These are phyloP conservation scores for Leptogaster cylindrica DNA, from an alignment of 2,888 invertebrate species.

Conservation along the genomic window DNA sequence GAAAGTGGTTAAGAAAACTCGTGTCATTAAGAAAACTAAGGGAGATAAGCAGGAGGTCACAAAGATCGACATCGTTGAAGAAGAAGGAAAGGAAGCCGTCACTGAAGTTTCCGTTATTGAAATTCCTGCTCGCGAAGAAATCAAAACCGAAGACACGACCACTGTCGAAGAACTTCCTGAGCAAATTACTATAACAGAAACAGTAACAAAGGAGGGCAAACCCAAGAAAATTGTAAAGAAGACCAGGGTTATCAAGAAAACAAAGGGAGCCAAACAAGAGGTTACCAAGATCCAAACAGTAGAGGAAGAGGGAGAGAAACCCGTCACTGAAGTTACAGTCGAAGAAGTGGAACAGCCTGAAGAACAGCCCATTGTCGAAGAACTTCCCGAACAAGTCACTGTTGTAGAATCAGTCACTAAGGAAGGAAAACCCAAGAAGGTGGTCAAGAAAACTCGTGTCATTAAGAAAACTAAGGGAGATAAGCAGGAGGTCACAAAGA, in stretches of 20 bases:
- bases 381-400: slow-evolving; percentile 51
- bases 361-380: slow-evolving; percentile 52
- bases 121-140: slow-evolving; percentile 44
- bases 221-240: slow-evolving; percentile 54
- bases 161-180: slow-evolving; percentile 45
- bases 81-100: slow-evolving; percentile 57
- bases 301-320: too few relatives aligned
- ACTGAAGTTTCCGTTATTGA: slow-evolving; percentile 50
- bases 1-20: slow-evolving; percentile 52
- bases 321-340: too few relatives aligned
- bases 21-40: slow-evolving; percentile 56
- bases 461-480: too few relatives aligned
- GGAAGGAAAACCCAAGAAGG: too few relatives aligned
- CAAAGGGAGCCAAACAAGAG: slow-evolving; percentile 53
- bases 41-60: slow-evolving; percentile 59
- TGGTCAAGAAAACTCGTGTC: too few relatives aligned
- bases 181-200: slow-evolving; percentile 57
- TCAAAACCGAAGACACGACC: slow-evolving; percentile 33
- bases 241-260: slow-evolving; percentile 57
- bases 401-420: too few relatives aligned
- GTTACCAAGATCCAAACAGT: slow-evolving; percentile 57
- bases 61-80: slow-evolving; percentile 58
- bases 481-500: too few relatives aligned
- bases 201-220: slow-evolving; percentile 52
- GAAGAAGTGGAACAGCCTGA: too few relatives aligned